Evolutionary conservation across 2,797 vertebrate species (phyloP), one percentile per base, ranked within the genome.

Genomic region (Ceyx erithaca): DNA sequence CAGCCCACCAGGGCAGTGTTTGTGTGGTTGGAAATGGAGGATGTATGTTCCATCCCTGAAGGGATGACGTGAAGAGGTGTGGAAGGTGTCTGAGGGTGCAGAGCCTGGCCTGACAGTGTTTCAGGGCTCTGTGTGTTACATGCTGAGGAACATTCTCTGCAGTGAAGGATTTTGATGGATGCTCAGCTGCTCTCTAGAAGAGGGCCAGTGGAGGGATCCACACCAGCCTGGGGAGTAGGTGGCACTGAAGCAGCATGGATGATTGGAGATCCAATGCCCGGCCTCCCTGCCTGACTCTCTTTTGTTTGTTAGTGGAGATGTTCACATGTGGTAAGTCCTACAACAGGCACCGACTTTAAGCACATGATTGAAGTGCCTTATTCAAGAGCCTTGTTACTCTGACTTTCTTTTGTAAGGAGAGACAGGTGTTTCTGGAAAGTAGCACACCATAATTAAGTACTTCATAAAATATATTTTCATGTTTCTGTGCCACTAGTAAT

Each of bases 21-120:
- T 49, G 7, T 49, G 18, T 45, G 46, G 15, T 28, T 52, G 63
- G 45, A 73, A 64, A 40, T 35, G 30, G 41, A 51, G 12, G 41
- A 3, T 0, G 0, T 25, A 10, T 17, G 16, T 57, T 51, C 30
- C 12, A 9, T 52, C 6, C 3, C 25, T 25, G 22, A 37, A 62
- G 10, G 14, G 28, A 18, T 48, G 43, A 23, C 16, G 5, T 45
- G 40, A 76, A 45, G 64, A 57, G 22, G 7, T n/a, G 40, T 73
- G 28, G 51, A 80, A 80, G 10, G 33, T 72, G 28, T 21, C n/a
- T 37, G 48, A 84, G 21, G 8, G 21, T 28, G 49, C 11, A 26
- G 13, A 77, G 61, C n/a, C n/a, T 49, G n/a, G 21, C 58, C 51
- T 68, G 3, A 6, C 37, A 8, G 23, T 10, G 19, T 80, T 80